phyloP scores from a whole-genome alignment of 2,797 vertebrate species.

The Acomys russatus region DNA sequence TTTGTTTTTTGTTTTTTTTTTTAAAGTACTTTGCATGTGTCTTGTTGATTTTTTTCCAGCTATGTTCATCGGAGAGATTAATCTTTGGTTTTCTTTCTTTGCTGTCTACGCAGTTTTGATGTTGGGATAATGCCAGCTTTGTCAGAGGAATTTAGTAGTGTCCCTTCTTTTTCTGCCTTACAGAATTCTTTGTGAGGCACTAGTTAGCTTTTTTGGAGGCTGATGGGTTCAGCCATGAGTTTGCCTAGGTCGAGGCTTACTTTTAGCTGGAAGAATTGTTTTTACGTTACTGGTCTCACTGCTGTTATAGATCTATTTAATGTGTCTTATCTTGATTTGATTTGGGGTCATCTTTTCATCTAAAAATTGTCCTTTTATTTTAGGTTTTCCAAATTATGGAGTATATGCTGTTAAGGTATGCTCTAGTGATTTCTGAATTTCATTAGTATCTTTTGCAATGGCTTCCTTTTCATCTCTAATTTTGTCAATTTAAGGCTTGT shows the following conservation, averaged over 20 bases:
- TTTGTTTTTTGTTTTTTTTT: background rate
- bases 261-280: background rate
- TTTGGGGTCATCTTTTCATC: background rate
- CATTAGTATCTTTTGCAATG: background rate
- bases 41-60: background rate
- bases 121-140: background rate
- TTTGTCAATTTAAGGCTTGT: background rate
- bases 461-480: background rate
- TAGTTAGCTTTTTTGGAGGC: background rate
- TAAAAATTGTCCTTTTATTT: background rate
- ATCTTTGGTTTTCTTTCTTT: background rate
- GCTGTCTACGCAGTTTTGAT: background rate
- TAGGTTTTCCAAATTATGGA: background rate
- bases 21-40: background rate
- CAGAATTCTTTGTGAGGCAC: background rate
- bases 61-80: background rate
- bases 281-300: background rate
- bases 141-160: background rate
- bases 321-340: background rate
- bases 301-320: background rate
- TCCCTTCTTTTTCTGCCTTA: background rate
- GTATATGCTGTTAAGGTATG: background rate
- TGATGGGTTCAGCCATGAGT: background rate
- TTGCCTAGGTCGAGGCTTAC: background rate
- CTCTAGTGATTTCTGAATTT: background rate